These are phyloP conservation scores for Matsumyia berberina DNA, from an alignment of 2,888 invertebrate species.

Conservation along the genomic window DNA sequence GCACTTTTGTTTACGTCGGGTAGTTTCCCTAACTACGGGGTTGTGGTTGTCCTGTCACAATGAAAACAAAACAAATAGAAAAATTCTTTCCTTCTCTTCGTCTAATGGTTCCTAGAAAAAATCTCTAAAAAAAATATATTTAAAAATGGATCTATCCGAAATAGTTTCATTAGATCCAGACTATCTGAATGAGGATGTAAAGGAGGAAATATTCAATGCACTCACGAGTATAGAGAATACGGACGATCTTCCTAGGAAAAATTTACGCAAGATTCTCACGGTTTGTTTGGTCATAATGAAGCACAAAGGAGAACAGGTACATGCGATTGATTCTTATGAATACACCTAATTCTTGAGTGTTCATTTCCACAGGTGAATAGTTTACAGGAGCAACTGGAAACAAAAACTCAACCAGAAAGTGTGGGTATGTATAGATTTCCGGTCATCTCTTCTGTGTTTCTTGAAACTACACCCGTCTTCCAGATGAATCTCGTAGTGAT, in stretches of 20 bases:
- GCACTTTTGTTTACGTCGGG: slow-evolving; percentile 47
- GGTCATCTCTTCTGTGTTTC: neutral
- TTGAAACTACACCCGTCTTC: neutral
- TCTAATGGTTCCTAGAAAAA: neutral
- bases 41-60: slow-evolving; percentile 59
- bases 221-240: slow-evolving; percentile 79
- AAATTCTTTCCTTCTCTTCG: slow-evolving; percentile 10
- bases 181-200: slow-evolving; percentile 62
- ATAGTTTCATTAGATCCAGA: slow-evolving; percentile 58
- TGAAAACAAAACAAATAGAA: slow-evolving; percentile 51
- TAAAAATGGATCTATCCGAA: slow-evolving; percentile 61
- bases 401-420: slow-evolving; percentile 74
- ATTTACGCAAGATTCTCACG: slow-evolving; percentile 82
- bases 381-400: slow-evolving; percentile 77
- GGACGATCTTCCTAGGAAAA: slow-evolving; percentile 82
- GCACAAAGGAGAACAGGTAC: slow-evolving; percentile 82
- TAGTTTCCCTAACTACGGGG: slow-evolving; percentile 56
- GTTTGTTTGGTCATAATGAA: slow-evolving; percentile 81
- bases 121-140: neutral
- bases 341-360: neutral
- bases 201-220: slow-evolving; percentile 82
- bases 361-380: slow-evolving; percentile 68
- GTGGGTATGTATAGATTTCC: slow-evolving; percentile 66
- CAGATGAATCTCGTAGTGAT: slow-evolving; percentile 78
- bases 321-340: neutral